A percentile compares a stretch with the other conserved stretches of the same genome.
These are phyloP conservation scores for Cynopterus brachyotis DNA, from an alignment of 2,113 vertebrate genomes.

Conservation along the genomic window DNA sequence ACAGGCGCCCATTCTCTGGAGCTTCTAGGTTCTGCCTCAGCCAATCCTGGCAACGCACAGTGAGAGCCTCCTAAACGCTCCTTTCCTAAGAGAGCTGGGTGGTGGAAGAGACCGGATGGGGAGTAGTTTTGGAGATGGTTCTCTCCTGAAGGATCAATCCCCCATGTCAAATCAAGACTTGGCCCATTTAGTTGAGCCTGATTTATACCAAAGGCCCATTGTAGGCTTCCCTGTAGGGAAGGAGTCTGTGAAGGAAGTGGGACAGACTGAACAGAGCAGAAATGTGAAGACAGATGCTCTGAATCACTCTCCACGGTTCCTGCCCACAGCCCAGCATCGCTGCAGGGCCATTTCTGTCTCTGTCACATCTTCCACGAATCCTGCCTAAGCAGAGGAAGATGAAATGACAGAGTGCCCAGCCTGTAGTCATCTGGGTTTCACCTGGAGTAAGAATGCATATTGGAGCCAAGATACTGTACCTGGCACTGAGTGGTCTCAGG, in stretches of 20 bases:
- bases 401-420: not conserved
- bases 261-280: not conserved
- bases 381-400: not conserved
- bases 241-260: not conserved
- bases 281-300: constrained; percentile 36
- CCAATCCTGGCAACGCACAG: not conserved
- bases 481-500: not conserved
- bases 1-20: not conserved
- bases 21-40: not conserved
- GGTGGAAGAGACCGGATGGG: not conserved
- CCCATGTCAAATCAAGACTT: not conserved
- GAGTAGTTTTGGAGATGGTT: not conserved
- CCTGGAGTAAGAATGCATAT: not conserved
- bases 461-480: not conserved
- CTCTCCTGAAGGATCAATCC: constrained; percentile 26
- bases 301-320: constrained; percentile 3
- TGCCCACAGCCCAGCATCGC: not conserved
- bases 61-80: not conserved
- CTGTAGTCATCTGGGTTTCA: not conserved
- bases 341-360: constrained; percentile 1
- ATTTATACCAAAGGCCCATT: constrained; percentile 3
- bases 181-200: not conserved
- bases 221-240: constrained; percentile 14
- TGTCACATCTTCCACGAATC: not conserved
- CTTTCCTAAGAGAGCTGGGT: constrained; percentile 23